phyloP scores from a whole-genome alignment of 2,888 invertebrate species.

The Reticulitermes lucifugus region DNA sequence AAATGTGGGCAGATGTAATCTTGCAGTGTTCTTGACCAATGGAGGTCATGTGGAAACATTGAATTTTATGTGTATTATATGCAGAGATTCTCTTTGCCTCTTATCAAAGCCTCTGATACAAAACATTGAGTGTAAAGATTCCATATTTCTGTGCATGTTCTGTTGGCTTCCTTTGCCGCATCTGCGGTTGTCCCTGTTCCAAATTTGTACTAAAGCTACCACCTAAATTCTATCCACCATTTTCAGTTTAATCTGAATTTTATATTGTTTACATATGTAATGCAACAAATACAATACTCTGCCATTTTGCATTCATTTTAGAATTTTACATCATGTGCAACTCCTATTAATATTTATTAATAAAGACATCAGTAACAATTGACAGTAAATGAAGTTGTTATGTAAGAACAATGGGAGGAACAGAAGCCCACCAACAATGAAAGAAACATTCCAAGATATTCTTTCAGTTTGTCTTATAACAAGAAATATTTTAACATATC shows the following conservation, averaged over 20 bases:
- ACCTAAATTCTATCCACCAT: constrained; percentile 1
- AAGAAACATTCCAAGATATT: constrained; percentile 12
- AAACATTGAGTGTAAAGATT: background rate
- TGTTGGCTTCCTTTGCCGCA: background rate
- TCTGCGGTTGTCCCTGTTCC: background rate
- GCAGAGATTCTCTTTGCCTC: background rate
- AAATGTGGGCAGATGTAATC: no score
- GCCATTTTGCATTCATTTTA: background rate
- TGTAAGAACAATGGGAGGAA: background rate
- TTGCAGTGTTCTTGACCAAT: no score
- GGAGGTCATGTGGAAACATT: no score
- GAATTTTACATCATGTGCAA: constrained; percentile 2
- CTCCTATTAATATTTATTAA: background rate
- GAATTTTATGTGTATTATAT: background rate
- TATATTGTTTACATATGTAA: background rate
- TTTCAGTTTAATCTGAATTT: background rate
- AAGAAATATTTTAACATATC: background rate
- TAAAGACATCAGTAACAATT: constrained; percentile 1
- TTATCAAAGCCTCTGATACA: background rate
- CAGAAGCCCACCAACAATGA: background rate
- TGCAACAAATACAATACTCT: background rate
- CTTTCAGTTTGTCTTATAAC: background rate
- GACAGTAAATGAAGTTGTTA: background rate
- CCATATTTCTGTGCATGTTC: background rate
- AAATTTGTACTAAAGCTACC: background rate